A percentile compares a stretch with the other conserved stretches of the same genome.
phyloP scores from a whole-genome alignment of 2,888 invertebrate species.

The Tolmerus cingulatus region DNA sequence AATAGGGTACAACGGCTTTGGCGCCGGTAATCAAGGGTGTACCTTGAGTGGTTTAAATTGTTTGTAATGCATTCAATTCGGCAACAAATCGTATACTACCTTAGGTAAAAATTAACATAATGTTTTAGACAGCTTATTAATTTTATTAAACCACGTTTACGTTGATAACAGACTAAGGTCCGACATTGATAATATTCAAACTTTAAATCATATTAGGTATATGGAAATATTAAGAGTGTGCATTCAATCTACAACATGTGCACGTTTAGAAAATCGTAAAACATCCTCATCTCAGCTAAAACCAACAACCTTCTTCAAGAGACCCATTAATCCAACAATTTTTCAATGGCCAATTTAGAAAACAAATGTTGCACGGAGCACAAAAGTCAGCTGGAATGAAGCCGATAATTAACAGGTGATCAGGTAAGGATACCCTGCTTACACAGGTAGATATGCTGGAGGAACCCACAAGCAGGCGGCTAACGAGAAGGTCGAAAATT shows the following conservation, averaged over 20 bases:
- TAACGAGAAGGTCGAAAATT: slow-evolving; percentile 48
- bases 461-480: slow-evolving; percentile 41
- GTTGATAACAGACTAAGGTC: background rate
- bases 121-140: background rate
- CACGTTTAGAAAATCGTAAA: background rate
- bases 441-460: slow-evolving; percentile 9
- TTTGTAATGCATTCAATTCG: too few species aligned
- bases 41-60: too few species aligned
- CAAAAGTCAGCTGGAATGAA: slow-evolving; percentile 25
- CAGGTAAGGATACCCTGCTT: slow-evolving; percentile 16
- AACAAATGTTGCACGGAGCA: slow-evolving; percentile 47
- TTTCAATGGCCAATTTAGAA: slow-evolving; percentile 49
- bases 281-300: background rate
- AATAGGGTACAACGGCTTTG: too few species aligned
- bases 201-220: background rate
- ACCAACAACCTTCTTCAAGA: background rate
- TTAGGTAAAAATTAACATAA: too few species aligned
- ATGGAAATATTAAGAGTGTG: background rate
- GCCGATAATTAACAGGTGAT: slow-evolving; percentile 48
- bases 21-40: too few species aligned
- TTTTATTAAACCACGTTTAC: background rate
- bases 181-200: background rate
- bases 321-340: slow-evolving; percentile 48
- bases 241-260: background rate
- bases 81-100: too few species aligned